These are phyloP conservation scores for Clinocottus analis DNA, from an alignment of 2,113 vertebrate species.

Conservation along the genomic window DNA sequence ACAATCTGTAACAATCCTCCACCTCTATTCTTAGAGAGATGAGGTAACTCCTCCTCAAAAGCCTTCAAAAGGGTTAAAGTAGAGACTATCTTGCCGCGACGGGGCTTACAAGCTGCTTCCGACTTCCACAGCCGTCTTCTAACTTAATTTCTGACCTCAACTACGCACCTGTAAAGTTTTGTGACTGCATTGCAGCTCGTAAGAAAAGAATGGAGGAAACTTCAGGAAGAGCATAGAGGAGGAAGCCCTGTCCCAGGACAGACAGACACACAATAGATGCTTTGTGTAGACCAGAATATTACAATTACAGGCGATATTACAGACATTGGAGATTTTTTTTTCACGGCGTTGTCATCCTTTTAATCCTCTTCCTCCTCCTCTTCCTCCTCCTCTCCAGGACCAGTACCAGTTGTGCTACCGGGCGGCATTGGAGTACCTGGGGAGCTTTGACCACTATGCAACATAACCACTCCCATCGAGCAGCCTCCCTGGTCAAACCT, in stretches of 20 bases:
- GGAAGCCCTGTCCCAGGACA: background rate
- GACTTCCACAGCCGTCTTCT: background rate
- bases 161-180: no score
- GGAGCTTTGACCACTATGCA: slow-evolving; percentile 99
- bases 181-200: no score
- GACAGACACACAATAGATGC: background rate
- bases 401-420: slow-evolving; percentile 99
- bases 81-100: background rate
- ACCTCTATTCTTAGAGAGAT: background rate
- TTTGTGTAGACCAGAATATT: background rate
- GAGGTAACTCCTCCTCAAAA: background rate
- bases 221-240: background rate
- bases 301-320: background rate
- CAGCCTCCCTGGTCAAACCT: slow-evolving; percentile 73
- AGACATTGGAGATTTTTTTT: background rate
- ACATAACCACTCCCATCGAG: slow-evolving; percentile 88
- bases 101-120: background rate
- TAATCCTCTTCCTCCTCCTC: background rate
- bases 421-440: slow-evolving; percentile 97
- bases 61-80: background rate
- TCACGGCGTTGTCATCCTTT: background rate
- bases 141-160: no score
- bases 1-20: background rate
- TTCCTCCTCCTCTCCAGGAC: slow-evolving; percentile 84
- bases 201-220: background rate